Percentiles rank a stretch among this genome's conserved stretches.
Evolutionary conservation across 1,140 invertebrate genomes (phyloP).

Genomic region (Agraylea sexmaculata): DNA sequence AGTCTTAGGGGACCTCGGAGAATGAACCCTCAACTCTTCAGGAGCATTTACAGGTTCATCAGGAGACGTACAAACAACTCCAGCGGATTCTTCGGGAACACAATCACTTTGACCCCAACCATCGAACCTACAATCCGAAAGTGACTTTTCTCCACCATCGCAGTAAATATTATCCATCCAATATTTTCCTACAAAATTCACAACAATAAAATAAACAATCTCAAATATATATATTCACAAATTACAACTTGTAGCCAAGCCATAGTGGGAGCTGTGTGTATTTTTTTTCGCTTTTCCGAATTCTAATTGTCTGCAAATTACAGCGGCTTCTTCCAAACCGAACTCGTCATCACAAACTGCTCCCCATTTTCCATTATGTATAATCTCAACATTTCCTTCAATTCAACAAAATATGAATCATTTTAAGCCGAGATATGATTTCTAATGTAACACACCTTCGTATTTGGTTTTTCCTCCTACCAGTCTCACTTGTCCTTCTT

Average conservation of each 20-base stretch:
- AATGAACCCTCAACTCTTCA: constrained; percentile 7
- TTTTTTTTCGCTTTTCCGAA: constrained; percentile 45
- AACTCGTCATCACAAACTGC: constrained; percentile 88
- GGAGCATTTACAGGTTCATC: constrained; percentile 9
- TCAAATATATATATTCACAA: not conserved
- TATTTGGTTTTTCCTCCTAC: constrained; percentile 48
- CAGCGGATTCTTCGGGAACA: constrained; percentile 61
- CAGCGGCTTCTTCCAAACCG: constrained; percentile 66
- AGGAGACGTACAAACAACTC: constrained; percentile 55
- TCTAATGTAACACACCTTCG: constrained; percentile 42
- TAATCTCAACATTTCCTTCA: constrained; percentile 79
- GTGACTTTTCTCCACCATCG: constrained; percentile 59
- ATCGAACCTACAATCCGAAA: constrained; percentile 65
- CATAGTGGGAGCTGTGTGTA: constrained; percentile 65
- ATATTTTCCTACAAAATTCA: constrained; percentile 46
- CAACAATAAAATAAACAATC: not conserved
- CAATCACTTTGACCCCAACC: constrained; percentile 79
- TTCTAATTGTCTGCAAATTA: constrained; percentile 73
- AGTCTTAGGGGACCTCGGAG: constrained; percentile 24
- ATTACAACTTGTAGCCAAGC: constrained; percentile 57
- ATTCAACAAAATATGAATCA: constrained; percentile 9
- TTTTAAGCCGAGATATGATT: not conserved
- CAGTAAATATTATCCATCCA: constrained; percentile 89
- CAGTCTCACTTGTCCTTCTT: constrained; percentile 51
- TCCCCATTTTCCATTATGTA: constrained; percentile 76